Conservation (phyloP, 1,140 invertebrate species). For the Atta texana region DNA sequence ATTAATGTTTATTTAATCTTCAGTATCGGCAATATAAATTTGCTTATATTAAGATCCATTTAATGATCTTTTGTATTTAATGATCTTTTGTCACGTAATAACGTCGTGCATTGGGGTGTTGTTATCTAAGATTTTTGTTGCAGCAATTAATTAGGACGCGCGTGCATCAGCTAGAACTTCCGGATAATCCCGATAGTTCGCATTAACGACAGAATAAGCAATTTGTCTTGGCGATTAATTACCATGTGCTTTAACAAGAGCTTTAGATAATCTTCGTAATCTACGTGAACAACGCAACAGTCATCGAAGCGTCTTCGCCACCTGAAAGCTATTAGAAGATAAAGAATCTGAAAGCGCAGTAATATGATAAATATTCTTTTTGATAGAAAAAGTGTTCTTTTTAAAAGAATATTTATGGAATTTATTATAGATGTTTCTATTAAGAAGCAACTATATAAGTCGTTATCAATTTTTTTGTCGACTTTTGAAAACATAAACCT, state of each 20-base stretch:
- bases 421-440: background rate
- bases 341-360: background rate
- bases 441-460: background rate
- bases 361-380: background rate
- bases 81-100: slow-evolving; percentile 41
- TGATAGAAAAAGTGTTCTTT: background rate
- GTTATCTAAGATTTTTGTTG: slow-evolving; percentile 50
- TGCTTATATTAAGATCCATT: slow-evolving; percentile 4
- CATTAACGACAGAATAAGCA: slow-evolving; percentile 64
- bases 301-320: slow-evolving; percentile 42
- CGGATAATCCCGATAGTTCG: slow-evolving; percentile 68
- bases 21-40: background rate
- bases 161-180: slow-evolving; percentile 53
- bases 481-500: background rate
- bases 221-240: slow-evolving; percentile 62
- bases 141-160: slow-evolving; percentile 54
- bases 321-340: slow-evolving; percentile 2
- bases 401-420: background rate
- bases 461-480: background rate
- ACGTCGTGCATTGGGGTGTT: background rate
- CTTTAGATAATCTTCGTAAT: slow-evolving; percentile 62
- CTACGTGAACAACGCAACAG: slow-evolving; percentile 52
- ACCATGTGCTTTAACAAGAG: slow-evolving; percentile 60
- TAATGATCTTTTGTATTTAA: too few species aligned
- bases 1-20: background rate